Evolutionary conservation across 1,140 invertebrate species (phyloP), one percentile per base, ranked within the genome.

Genomic region (Phocides pigmalion): DNA sequence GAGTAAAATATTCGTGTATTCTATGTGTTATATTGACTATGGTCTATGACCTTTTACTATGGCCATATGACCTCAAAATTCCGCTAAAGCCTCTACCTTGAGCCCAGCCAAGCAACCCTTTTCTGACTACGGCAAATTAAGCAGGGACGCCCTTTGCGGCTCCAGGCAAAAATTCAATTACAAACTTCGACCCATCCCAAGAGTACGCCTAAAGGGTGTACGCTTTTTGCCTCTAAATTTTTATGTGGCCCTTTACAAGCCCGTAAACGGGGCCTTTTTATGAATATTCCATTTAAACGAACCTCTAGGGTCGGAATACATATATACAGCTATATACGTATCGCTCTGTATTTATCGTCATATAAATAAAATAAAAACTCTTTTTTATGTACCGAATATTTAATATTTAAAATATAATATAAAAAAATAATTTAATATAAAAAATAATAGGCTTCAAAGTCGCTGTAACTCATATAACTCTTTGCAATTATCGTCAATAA

Each of bases 141-240:
- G 88, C 88, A 89, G 79, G 81, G 78, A 76, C 77, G 82, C 86
- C 87, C 85, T 90, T 88, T 89, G 84, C 83, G 87, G 87, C 87
- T 86, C 72, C 74, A 84, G 86, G 87, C 86, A 87, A 90, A 88
- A 90, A 90, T 90, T 90, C 87, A 90, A 89, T 90, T 90, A 90
- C 86, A 80, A 90, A 90, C 82, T 90, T 89, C 77, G 79, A 65
- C 68, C 82, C 79, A 84, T 87, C 86, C 84, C 84, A 89, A 76
- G 84, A 85, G 83, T 67, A 75, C 70, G 68, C 77, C 80, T 80
- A 82, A 85, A 90, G 86, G 87, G 87, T 64, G 70, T 68, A 77
- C 75, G 70, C 70, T 84, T 84, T 86, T 86, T 84, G 76, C 82
- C 79, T 84, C 79, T 90, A 89, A 90, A 90, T 90, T 90, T 90